A percentile compares a stretch with the other conserved stretches of the same genome.
These are phyloP conservation scores for Enchytraeus crypticus DNA, from an alignment of 2,888 invertebrate species.

Conservation along the genomic window DNA sequence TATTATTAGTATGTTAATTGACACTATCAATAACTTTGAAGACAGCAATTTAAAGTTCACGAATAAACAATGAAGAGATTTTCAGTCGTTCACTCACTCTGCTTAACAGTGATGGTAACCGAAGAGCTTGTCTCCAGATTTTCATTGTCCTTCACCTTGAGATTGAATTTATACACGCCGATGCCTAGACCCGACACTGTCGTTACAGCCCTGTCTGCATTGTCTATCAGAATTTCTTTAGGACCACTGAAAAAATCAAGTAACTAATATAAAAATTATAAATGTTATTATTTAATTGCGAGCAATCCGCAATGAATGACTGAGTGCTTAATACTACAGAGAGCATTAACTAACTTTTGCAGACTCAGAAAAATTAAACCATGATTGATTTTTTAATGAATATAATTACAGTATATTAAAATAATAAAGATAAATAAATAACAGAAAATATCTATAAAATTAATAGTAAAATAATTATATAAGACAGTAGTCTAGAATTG, in stretches of 20 bases:
- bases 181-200: constrained; percentile 51
- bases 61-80: neutral
- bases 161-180: constrained; percentile 63
- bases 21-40: neutral
- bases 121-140: constrained; percentile 71
- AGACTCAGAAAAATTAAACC: no score
- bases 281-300: no score
- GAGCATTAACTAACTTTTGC: no score
- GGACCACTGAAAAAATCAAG: constrained; percentile 37
- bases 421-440: no score
- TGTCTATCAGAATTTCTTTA: constrained; percentile 36
- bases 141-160: constrained; percentile 82
- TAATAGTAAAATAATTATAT: no score
- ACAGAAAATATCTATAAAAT: no score
- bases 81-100: constrained; percentile 52
- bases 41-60: neutral
- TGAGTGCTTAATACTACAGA: no score
- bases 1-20: no score
- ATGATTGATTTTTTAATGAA: no score
- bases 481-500: no score
- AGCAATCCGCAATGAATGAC: no score
- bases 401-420: no score
- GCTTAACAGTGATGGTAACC: constrained; percentile 76
- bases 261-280: neutral
- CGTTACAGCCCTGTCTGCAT: constrained; percentile 35